A percentile compares a stretch with the other conserved stretches of the same genome.
Conservation (phyloP, 2,113 vertebrate genomes). For the Anser cygnoides region DNA sequence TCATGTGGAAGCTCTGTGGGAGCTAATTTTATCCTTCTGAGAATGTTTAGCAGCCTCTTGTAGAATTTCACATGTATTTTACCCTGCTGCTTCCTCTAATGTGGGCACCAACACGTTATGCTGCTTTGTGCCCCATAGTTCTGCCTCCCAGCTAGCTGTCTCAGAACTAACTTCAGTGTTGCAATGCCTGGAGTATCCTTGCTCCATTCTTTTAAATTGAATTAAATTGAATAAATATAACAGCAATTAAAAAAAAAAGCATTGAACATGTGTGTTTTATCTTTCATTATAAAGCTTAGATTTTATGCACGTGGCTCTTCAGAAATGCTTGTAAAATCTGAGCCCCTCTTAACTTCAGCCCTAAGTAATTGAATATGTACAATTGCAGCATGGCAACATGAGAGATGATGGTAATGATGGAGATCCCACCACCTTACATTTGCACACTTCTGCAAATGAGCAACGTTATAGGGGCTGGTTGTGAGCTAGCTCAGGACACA, state of each 20-base stretch:
- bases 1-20: background rate
- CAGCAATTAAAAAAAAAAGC: background rate
- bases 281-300: background rate
- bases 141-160: background rate
- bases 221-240: background rate
- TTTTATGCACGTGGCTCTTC: background rate
- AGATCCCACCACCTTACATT: background rate
- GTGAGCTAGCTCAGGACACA: background rate
- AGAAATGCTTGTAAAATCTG: background rate
- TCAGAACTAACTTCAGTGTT: background rate
- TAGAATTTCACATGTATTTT: conserved; percentile 4
- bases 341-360: background rate
- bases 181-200: background rate
- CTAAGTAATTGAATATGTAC: background rate
- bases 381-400: background rate
- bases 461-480: background rate
- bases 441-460: background rate
- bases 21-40: conserved; percentile 7
- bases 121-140: background rate
- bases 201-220: background rate
- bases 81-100: background rate
- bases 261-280: background rate
- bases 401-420: background rate
- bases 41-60: background rate
- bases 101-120: background rate